These are phyloP conservation scores for Hyaena hyaena DNA, from an alignment of 2,113 vertebrate genomes.

Conservation along the genomic window DNA sequence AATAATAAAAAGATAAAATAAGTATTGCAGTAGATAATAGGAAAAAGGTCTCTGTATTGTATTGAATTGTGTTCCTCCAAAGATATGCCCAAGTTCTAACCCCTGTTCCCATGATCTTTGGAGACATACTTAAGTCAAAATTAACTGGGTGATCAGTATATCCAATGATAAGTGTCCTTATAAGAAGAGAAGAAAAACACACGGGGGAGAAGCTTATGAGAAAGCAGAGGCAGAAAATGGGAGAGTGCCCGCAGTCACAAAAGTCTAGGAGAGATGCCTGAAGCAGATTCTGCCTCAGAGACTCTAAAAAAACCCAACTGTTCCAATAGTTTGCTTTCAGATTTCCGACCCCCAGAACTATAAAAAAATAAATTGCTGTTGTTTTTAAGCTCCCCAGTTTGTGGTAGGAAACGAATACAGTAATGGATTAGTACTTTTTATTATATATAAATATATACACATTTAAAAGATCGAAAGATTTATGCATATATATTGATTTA, in stretches of 20 bases:
- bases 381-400: background rate
- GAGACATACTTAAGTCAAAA: background rate
- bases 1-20: constrained; percentile 13
- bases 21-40: background rate
- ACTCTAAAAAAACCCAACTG: background rate
- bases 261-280: background rate
- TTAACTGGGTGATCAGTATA: background rate
- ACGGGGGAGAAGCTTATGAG: background rate
- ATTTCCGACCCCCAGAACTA: background rate
- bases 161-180: background rate
- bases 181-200: background rate
- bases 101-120: background rate
- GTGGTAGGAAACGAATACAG: background rate
- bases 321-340: background rate
- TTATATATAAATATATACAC: background rate
- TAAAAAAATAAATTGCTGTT: background rate
- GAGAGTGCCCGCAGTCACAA: background rate
- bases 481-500: background rate
- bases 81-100: background rate
- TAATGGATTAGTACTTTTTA: background rate
- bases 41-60: background rate
- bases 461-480: background rate
- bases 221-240: background rate
- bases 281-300: background rate
- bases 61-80: background rate